Percentiles rank a stretch among this genome's conserved stretches.
These are phyloP conservation scores for Stenurella melanura DNA, from an alignment of 2,888 invertebrate species.

Conservation along the genomic window DNA sequence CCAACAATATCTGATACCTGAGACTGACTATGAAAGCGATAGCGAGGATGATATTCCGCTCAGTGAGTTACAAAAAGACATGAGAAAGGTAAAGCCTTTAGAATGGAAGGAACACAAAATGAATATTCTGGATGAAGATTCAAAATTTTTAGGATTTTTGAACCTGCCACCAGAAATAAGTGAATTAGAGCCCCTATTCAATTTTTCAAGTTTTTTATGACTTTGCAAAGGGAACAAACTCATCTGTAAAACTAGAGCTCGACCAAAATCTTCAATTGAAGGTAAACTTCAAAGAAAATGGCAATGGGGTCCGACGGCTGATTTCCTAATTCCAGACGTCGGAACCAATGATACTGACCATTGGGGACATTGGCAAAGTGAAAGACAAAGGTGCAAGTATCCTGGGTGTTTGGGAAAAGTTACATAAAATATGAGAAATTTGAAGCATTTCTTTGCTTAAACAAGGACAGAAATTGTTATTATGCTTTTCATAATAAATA, in stretches of 20 bases:
- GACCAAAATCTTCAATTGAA: no score
- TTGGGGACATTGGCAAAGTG: slow-evolving; percentile 4
- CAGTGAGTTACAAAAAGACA: background rate
- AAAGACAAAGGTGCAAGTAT: slow-evolving; percentile 14
- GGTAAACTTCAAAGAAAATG: no score
- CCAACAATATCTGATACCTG: background rate
- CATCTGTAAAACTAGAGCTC: no score
- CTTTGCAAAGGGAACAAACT: no score
- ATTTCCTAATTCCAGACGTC: slow-evolving; percentile 12
- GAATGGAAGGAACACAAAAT: background rate
- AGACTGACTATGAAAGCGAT: background rate
- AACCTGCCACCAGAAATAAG: no score
- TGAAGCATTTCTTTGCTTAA: no score
- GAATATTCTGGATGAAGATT: background rate
- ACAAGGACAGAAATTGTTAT: no score
- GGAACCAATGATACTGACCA: background rate
- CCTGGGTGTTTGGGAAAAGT: slow-evolving; percentile 7
- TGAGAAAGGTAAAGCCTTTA: background rate
- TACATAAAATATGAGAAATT: background rate
- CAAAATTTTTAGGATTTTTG: no score
- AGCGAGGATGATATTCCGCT: background rate
- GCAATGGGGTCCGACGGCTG: background rate
- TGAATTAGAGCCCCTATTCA: no score
- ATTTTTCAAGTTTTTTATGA: no score
- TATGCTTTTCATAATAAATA: no score